A percentile compares a stretch with the other conserved stretches of the same genome.
Conservation (phyloP, 1,140 invertebrate genomes). For the Drosophila oshimai region DNA sequence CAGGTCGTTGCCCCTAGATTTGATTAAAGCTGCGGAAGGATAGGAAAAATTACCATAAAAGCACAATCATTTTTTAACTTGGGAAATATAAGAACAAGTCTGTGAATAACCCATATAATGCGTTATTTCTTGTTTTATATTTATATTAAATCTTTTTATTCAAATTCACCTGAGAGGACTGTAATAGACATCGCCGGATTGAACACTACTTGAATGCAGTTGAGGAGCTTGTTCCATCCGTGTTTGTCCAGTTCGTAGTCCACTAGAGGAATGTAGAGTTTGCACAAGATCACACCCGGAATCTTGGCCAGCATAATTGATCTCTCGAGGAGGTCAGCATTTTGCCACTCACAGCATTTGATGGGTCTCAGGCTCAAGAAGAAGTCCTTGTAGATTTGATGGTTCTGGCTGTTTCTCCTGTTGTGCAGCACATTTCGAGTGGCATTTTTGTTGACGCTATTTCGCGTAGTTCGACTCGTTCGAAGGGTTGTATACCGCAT, state of each 20-base stretch:
- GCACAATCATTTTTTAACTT: too few species aligned
- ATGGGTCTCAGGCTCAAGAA: background rate
- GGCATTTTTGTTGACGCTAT: background rate
- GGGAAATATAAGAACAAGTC: too few species aligned
- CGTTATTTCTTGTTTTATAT: too few species aligned
- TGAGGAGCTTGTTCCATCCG: slow-evolving; percentile 41
- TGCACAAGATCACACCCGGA: background rate
- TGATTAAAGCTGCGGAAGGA: background rate
- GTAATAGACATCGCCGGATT: slow-evolving; percentile 6
- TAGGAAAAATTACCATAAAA: background rate
- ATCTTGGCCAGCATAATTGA: background rate
- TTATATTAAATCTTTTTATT: too few species aligned
- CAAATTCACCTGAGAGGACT: background rate
- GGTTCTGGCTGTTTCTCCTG: background rate
- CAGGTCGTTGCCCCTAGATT: background rate
- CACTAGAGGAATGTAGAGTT: slow-evolving; percentile 25
- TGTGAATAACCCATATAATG: too few species aligned
- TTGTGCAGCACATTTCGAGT: background rate
- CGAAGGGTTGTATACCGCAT: background rate
- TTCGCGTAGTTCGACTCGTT: background rate
- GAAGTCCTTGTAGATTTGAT: background rate
- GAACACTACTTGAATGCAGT: slow-evolving; percentile 17
- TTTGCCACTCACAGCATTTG: background rate
- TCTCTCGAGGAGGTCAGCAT: background rate
- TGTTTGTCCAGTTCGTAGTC: slow-evolving; percentile 26